Evolutionary conservation across 1,140 invertebrate genomes (phyloP), one percentile per base, ranked within the genome.

Genomic region (Diploscapter pachys): DNA sequence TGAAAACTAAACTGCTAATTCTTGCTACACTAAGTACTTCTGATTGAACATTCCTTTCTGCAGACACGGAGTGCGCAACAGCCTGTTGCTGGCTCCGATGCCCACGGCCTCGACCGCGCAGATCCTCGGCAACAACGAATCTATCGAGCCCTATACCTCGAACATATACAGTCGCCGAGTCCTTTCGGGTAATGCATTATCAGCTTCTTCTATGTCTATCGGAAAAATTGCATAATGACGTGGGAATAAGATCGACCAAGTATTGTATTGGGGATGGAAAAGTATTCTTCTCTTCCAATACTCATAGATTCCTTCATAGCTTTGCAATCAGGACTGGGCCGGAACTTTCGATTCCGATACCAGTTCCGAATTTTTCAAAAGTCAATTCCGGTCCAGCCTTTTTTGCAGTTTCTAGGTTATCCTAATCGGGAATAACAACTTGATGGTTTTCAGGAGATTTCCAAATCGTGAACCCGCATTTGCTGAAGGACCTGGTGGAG

Each of bases 21-120:
- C 31, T 31, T 31, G 31, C 31, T 31, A 1, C 31, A 31, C 31
- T 31, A 0, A 1, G 31, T 31, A 31, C 31, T 31, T 31, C 31
- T 31, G 31, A 31, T 31, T 31, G 31, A 31, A 31, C 1, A 64
- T 64, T 64, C 5, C 8, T 6, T 64, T 13, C 31, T 64, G 49
- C 63, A 73, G 72, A 86, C 89, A 94, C 88, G 97, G 97, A 50
- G 88, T 99, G 0, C 88, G 96, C 64, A 99, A 99, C 89, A 96
- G 94, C 11, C 88, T 99, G 5, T 88, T 99, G 3, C 80, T 99
- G 64, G 95, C 97, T 0, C 95, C 96, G 2, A 99, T 99, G 96
- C 97, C 96, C 3, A 99, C 96, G 9, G 96, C 96, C 9, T 98
- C 95, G 2, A 99, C 97, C 0, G 96, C 97, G 4, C 96, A 99